Conservation (phyloP, 2,113 vertebrate genomes). For the Tringa solitaria region DNA sequence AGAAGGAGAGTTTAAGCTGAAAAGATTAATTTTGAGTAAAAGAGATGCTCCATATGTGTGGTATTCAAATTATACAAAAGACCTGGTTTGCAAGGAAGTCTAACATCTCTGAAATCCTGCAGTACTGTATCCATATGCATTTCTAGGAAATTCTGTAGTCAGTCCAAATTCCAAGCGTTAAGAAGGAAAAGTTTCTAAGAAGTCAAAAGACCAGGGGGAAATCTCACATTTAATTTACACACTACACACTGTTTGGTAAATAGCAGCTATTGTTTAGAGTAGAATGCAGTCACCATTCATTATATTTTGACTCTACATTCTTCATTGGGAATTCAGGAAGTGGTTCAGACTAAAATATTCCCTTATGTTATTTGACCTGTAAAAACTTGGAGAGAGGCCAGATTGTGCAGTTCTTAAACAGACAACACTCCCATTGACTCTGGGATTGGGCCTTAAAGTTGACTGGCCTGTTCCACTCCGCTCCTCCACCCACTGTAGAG, state of each 20-base stretch:
- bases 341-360: conserved; percentile 74
- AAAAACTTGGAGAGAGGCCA: conserved; percentile 68
- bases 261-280: conserved; percentile 62
- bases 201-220: background rate
- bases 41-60: background rate
- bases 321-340: conserved; percentile 71
- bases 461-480: background rate
- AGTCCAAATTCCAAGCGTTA: background rate
- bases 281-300: conserved; percentile 66
- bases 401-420: conserved; percentile 28
- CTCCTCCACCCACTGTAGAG: background rate
- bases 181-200: conserved; percentile 48
- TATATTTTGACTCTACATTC: conserved; percentile 65
- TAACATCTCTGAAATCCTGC: background rate
- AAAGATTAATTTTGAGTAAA: background rate
- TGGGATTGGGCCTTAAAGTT: background rate
- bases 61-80: background rate
- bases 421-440: conserved; percentile 61
- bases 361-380: conserved; percentile 73
- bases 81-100: background rate
- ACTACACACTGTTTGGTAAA: conserved; percentile 58
- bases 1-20: background rate
- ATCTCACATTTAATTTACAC: conserved; percentile 51
- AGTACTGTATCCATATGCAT: background rate
- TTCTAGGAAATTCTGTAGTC: conserved; percentile 39